Evolutionary conservation across 2,888 invertebrate species (phyloP), one percentile per base, ranked within the genome.

Genomic region (Clivina fossor): DNA sequence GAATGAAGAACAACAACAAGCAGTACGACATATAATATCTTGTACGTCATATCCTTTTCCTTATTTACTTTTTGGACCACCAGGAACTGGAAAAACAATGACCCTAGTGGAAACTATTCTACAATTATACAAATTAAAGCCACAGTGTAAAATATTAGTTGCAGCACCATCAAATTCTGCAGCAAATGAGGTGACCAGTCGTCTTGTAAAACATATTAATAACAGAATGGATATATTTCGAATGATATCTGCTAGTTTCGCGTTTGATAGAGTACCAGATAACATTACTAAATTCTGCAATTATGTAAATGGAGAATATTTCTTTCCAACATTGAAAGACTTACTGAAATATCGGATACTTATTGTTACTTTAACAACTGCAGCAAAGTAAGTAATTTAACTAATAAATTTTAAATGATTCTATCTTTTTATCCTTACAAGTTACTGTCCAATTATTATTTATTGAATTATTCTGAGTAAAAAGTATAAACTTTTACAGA

Each of bases 91-190:
- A 1, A 86, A 86, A 71, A 88, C 88, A 1, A 77, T 84, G 1
- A 87, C 88, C 1, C 64, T 88, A 4, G 83, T 86, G 1, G 88
- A 89, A 71, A 74, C 83, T 3, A 80, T 88, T 40, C 72, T 81
- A 56, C 87, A 88, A 71, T 76, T 86, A 63, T 9, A 30, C 33
- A 47, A 33, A 43, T 35, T 28, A 33, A 68, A 71, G 26, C 67
- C 71, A 1, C 62, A 69, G 0, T 68, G 72, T 3, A 71, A 72
- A 57, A 77, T 86, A 55, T 70, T 88, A 24, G 77, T 84, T 8
- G 80, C 83, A 62, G 77, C 86, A 2, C 81, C 83, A 0, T 85
- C 86, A 3, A 88, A 88, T 70, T 76, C 81, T 59, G 85, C 86
- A 13, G 84, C 83, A 22, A 85, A 88, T 70, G 80, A 84, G 64